These are phyloP conservation scores for Amphimedon queenslandica DNA, from an alignment of 37 sponge, comb jelly and placozoan species.

Conservation along the genomic window DNA sequence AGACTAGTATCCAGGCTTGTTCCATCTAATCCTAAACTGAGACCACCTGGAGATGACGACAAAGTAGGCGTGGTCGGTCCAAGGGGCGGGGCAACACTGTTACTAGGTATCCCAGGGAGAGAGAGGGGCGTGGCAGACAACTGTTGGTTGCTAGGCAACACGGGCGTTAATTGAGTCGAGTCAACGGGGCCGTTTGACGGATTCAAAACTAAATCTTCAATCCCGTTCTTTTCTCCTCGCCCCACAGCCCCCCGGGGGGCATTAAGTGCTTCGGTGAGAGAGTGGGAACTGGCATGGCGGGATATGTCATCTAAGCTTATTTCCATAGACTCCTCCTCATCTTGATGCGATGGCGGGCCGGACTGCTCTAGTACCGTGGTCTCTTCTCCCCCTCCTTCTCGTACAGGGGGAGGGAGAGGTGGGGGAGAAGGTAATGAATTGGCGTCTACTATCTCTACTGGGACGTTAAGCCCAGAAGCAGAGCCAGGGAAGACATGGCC, in stretches of 20 bases:
- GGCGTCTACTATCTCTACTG: slow-evolving; percentile 52
- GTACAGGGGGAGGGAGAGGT: too few species aligned
- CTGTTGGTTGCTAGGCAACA: neutral
- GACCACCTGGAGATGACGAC: neutral
- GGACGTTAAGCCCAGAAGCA: slow-evolving; percentile 15
- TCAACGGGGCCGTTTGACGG: too few species aligned
- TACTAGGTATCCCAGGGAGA: neutral
- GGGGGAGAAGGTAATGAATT: too few species aligned
- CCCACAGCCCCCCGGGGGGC: neutral
- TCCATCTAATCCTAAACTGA: neutral
- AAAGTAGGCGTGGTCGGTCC: neutral
- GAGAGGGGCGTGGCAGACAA: neutral
- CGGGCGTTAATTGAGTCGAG: neutral
- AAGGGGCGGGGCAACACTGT: neutral
- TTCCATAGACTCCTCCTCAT: slow-evolving; percentile 41
- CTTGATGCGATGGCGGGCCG: too few species aligned
- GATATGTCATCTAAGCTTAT: slow-evolving; percentile 23
- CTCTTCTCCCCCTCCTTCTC: too few species aligned
- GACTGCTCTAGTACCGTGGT: too few species aligned
- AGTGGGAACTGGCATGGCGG: neutral
- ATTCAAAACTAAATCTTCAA: too few species aligned
- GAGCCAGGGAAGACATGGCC: neutral
- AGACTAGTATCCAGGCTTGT: neutral
- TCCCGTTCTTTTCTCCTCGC: too few species aligned
- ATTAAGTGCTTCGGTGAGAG: neutral